A percentile compares a stretch with the other conserved stretches of the same genome.
Conservation (phyloP, 2,797 vertebrate genomes). For the Phrynocephalus vlangalii region DNA sequence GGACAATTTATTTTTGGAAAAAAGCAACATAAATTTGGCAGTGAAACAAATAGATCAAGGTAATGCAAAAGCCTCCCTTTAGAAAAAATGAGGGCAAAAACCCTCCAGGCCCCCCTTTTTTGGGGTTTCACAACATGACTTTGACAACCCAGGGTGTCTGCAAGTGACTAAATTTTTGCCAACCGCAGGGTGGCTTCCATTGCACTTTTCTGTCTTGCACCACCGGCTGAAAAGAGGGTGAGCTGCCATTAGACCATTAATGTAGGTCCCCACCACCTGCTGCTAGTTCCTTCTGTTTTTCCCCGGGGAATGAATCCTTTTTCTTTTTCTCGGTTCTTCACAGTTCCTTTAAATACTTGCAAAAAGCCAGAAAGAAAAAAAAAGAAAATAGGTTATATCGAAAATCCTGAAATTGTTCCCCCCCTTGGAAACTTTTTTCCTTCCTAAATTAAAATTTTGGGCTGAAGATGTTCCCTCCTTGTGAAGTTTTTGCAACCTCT, state of each 20-base stretch:
- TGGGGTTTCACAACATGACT: background rate
- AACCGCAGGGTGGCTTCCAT: background rate
- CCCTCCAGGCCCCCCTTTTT: background rate
- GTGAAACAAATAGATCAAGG: background rate
- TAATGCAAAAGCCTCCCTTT: background rate
- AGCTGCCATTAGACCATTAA: background rate
- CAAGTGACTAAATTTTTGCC: background rate
- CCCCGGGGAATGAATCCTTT: background rate
- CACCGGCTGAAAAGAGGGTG: slow-evolving; percentile 14
- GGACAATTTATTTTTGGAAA: background rate
- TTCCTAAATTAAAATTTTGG: background rate
- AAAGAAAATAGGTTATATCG: background rate
- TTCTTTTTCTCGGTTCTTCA: background rate
- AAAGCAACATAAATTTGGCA: background rate
- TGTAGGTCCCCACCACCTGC: slow-evolving; percentile 3
- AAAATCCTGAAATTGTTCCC: background rate
- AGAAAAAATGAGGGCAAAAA: background rate
- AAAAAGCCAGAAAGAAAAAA: background rate
- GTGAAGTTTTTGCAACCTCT: slow-evolving; percentile 2
- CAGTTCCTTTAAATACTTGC: slow-evolving; percentile 17
- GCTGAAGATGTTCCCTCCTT: slow-evolving; percentile 1
- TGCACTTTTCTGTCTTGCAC: background rate
- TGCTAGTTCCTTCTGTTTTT: background rate
- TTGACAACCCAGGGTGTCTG: background rate
- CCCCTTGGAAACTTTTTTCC: background rate